Conservation (phyloP, 2,797 vertebrate species). For the Buceros bicornis region DNA sequence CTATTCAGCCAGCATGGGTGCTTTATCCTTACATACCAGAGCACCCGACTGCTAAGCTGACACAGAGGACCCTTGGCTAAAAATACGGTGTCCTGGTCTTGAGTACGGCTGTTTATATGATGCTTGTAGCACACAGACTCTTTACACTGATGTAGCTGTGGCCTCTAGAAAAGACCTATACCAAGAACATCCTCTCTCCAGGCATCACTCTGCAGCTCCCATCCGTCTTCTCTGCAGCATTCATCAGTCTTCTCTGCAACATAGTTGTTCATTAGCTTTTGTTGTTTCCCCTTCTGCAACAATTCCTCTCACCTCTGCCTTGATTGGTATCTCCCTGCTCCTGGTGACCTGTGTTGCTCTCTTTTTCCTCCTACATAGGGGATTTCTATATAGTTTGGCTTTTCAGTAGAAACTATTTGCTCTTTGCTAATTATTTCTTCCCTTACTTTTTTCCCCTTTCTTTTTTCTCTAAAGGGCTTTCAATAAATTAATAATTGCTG, state of each 20-base stretch:
- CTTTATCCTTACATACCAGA: not conserved
- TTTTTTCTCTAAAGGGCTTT: not conserved
- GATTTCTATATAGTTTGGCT: not conserved
- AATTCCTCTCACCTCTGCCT: rapidly evolving
- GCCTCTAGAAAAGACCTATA: not conserved
- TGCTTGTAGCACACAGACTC: not conserved
- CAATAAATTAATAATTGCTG: not conserved
- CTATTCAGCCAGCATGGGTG: slow-evolving; percentile 27
- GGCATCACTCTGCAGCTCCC: not conserved
- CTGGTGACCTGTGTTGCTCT: not conserved
- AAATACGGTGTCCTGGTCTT: not conserved
- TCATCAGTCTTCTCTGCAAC: not conserved
- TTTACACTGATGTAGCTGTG: not conserved
- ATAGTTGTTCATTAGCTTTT: not conserved
- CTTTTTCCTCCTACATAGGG: not conserved
- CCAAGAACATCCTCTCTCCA: not conserved
- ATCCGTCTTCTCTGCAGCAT: not conserved
- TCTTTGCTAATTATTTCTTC: not conserved
- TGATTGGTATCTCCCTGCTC: not conserved
- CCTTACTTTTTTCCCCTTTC: no score
- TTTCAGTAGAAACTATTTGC: not conserved
- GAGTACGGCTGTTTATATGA: not conserved
- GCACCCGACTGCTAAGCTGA: not conserved
- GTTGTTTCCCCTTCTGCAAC: not conserved
- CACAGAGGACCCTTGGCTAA: not conserved